Evolutionary conservation across 2,113 vertebrate genomes (phyloP).

Genomic region (Vombatus ursinus): DNA sequence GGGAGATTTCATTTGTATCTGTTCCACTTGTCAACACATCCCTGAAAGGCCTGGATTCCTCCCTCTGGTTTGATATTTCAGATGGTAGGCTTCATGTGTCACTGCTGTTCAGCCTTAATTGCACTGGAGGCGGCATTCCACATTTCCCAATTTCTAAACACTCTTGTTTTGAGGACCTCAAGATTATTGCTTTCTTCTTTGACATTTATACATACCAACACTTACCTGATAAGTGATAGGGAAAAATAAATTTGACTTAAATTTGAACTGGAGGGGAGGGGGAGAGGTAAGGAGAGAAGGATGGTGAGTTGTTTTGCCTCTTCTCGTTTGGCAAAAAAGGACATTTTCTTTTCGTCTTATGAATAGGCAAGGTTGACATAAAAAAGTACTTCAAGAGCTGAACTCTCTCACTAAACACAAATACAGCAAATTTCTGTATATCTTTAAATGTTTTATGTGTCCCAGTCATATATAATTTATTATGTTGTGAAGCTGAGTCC

Average conservation of each 20-base stretch:
- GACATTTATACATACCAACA: not conserved
- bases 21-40: not conserved
- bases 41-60: not conserved
- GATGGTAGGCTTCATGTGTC: not conserved
- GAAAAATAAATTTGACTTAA: constrained; percentile 29
- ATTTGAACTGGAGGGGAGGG: not conserved
- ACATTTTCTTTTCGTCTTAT: constrained; percentile 65
- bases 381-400: constrained; percentile 82
- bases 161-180: not conserved
- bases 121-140: not conserved
- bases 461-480: constrained; percentile 89
- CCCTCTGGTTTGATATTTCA: not conserved
- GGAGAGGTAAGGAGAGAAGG: constrained; percentile 23
- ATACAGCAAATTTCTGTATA: constrained; percentile 84
- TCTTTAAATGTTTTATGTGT: constrained; percentile 90
- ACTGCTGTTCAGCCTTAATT: constrained; percentile 8
- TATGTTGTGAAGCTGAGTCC: constrained; percentile 88
- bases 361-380: constrained; percentile 81
- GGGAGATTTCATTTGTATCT: not conserved
- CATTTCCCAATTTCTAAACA: constrained; percentile 29
- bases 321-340: constrained; percentile 60
- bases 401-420: constrained; percentile 82
- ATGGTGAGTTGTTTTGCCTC: constrained; percentile 51
- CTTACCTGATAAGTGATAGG: not conserved
- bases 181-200: not conserved